Percentiles rank a stretch among this genome's conserved stretches.
Conservation (phyloP, 2,113 vertebrate genomes). For the Phyllostomus hastatus region DNA sequence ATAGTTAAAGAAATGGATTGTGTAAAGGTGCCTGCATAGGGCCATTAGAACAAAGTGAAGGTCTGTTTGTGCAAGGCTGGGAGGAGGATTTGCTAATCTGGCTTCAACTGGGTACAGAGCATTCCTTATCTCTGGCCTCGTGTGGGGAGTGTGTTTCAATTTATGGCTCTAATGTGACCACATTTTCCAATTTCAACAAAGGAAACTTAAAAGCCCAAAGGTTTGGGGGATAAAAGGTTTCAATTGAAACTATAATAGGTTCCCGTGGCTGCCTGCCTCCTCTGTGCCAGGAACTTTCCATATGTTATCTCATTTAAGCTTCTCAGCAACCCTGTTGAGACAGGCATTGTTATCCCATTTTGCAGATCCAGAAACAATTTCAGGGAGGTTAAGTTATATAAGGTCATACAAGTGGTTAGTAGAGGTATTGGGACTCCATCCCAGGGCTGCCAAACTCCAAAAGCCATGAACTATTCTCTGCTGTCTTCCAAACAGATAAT, state of each 20-base stretch:
- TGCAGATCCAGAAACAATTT: slow-evolving; percentile 27
- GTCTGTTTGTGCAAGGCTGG: background rate
- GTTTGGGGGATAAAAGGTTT: slow-evolving; percentile 29
- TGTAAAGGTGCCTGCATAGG: background rate
- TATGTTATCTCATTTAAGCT: slow-evolving; percentile 47
- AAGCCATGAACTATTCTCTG: background rate
- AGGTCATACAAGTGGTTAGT: background rate
- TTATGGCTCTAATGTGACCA: slow-evolving; percentile 5
- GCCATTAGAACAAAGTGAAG: slow-evolving; percentile 7
- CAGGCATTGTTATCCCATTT: slow-evolving; percentile 18
- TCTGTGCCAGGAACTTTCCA: slow-evolving; percentile 39
- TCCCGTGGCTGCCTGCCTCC: background rate
- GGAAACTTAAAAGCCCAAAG: slow-evolving; percentile 31
- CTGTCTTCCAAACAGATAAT: background rate
- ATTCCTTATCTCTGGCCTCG: background rate
- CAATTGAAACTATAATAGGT: slow-evolving; percentile 34
- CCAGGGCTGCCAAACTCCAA: background rate
- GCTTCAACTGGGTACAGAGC: background rate
- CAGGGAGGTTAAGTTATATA: background rate
- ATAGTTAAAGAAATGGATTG: background rate
- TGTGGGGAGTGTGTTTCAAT: background rate
- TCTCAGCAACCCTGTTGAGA: background rate
- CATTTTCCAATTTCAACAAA: slow-evolving; percentile 53
- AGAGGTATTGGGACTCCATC: background rate
- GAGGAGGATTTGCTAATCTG: background rate